phyloP scores from a whole-genome alignment of 2,888 invertebrate species.

The Chirona hameri region DNA sequence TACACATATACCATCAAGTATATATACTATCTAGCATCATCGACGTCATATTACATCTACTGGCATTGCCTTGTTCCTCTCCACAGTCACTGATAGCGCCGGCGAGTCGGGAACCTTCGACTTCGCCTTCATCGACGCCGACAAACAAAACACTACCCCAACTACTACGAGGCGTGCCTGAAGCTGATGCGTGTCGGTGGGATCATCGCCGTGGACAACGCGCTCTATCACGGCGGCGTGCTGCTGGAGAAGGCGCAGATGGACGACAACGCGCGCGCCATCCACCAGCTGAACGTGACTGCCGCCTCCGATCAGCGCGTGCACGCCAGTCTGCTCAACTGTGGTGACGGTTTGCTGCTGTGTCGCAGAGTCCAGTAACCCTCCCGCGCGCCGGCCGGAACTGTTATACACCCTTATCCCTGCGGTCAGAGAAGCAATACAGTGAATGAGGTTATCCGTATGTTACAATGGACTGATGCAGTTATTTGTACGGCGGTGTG shows the following conservation, averaged over 20 bases:
- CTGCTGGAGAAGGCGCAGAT: slow-evolving; percentile 31
- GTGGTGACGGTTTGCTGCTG: slow-evolving; percentile 44
- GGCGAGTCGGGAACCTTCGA: slow-evolving; percentile 45
- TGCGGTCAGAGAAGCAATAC: too few species aligned
- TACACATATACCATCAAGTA: too few species aligned
- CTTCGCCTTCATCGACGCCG: slow-evolving; percentile 47
- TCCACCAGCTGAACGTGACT: slow-evolving; percentile 40
- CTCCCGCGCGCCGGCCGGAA: too few species aligned
- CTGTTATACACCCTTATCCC: too few species aligned
- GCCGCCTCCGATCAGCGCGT: slow-evolving; percentile 42
- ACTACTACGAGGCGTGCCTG: slow-evolving; percentile 48
- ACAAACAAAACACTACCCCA: slow-evolving; percentile 47
- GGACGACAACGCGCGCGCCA: slow-evolving; percentile 32
- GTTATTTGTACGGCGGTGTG: too few species aligned
- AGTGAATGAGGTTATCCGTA: too few species aligned
- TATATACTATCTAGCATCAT: too few species aligned
- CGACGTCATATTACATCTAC: too few species aligned
- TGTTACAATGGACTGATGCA: too few species aligned
- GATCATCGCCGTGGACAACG: slow-evolving; percentile 49
- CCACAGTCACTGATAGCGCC: slow-evolving; percentile 40
- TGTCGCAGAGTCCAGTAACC: slow-evolving; percentile 6
- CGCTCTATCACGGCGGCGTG: slow-evolving; percentile 40
- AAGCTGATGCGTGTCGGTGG: slow-evolving; percentile 47
- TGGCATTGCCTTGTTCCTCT: neutral
- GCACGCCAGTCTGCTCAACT: slow-evolving; percentile 42